These are phyloP conservation scores for Sminthopsis crassicaudata DNA, from an alignment of 2,113 vertebrate genomes.

Conservation along the genomic window DNA sequence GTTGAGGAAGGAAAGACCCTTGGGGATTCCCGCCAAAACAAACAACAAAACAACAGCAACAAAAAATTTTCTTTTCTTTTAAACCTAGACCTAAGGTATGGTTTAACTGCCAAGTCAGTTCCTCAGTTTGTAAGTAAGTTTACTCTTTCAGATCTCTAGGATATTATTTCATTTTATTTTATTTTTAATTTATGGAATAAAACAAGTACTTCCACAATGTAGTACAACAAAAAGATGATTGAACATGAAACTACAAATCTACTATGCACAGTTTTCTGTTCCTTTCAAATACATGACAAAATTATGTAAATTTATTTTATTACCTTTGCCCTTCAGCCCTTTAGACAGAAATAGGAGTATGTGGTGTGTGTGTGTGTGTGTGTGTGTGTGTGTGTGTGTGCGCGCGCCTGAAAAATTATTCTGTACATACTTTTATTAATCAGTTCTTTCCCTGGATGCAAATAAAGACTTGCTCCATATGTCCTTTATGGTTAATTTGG, in stretches of 20 bases:
- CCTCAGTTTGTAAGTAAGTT: not conserved
- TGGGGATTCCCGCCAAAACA: too few species aligned
- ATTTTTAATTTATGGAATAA: not conserved
- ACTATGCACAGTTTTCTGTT: not conserved
- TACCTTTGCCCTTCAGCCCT: not conserved
- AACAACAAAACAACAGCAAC: too few species aligned
- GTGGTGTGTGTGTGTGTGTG: too few species aligned
- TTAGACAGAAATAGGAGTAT: not conserved
- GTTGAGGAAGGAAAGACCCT: too few species aligned
- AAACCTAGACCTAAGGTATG: not conserved
- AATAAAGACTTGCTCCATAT: not conserved
- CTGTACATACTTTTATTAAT: not conserved
- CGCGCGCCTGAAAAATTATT: not conserved
- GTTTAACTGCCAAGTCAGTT: not conserved
- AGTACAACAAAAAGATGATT: not conserved
- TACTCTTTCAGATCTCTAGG: not conserved
- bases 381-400: too few species aligned
- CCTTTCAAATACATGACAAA: not conserved
- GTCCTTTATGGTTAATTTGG: not conserved
- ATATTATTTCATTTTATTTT: conserved; percentile 9
- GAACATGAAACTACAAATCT: not conserved
- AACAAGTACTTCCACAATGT: not conserved
- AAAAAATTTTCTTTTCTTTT: too few species aligned
- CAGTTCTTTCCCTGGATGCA: not conserved
- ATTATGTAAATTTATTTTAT: not conserved